Conservation (phyloP, 2,888 invertebrate genomes). For the Malacosoma neustria region DNA sequence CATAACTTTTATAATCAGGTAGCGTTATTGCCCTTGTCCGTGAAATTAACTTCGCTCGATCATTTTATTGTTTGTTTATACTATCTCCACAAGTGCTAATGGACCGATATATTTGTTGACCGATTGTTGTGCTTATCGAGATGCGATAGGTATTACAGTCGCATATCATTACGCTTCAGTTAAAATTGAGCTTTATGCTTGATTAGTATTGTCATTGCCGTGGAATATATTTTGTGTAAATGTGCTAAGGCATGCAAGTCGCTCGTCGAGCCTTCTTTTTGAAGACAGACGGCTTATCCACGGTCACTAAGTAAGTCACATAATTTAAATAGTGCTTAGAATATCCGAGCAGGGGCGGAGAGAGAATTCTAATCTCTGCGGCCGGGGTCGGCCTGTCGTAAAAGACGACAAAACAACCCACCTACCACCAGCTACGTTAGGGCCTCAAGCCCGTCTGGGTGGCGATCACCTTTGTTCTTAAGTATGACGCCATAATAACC, state of each 20-base stretch:
- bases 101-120: constrained; percentile 46
- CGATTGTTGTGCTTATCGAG: constrained; percentile 44
- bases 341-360: too few relatives aligned
- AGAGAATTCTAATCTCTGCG: too few relatives aligned
- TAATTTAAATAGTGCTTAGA: background rate
- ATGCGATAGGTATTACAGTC: constrained; percentile 20
- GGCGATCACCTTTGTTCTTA: too few relatives aligned
- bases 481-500: too few relatives aligned
- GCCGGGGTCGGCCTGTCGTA: too few relatives aligned
- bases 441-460: too few relatives aligned
- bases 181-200: constrained; percentile 8
- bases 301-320: constrained; percentile 26
- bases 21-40: constrained; percentile 30
- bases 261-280: constrained; percentile 15
- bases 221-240: background rate
- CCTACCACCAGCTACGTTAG: too few relatives aligned
- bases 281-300: constrained; percentile 22
- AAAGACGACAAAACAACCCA: too few relatives aligned
- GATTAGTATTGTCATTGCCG: background rate
- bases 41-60: constrained; percentile 45
- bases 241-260: constrained; percentile 18
- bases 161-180: constrained; percentile 6
- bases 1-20: too few relatives aligned
- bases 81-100: constrained; percentile 45
- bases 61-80: constrained; percentile 40